Percentiles rank a stretch among this genome's conserved stretches.
Evolutionary conservation across 64 coral and sea anemone species (phyloP).

Genomic region (Stylophora pistillata): DNA sequence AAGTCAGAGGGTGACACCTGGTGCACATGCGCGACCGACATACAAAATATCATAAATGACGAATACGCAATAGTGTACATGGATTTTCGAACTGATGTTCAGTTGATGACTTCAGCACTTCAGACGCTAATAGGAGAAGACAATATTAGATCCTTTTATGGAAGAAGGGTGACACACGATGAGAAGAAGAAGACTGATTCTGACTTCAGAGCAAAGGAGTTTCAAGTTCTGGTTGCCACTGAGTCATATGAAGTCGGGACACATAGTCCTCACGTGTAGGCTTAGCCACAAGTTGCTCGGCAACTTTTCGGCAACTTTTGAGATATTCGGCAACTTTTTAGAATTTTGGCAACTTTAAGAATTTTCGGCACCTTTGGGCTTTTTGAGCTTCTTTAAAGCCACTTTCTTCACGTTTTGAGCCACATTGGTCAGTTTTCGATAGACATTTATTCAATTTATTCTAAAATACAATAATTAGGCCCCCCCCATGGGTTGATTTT

Average conservation of each 20-base stretch:
- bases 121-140: neutral
- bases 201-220: neutral
- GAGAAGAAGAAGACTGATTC: neutral
- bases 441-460: too few relatives aligned
- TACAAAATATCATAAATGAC: constrained; percentile 1
- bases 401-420: too few relatives aligned
- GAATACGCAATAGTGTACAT: constrained; percentile 79
- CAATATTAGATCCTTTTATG: constrained; percentile 30
- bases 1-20: neutral
- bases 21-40: neutral
- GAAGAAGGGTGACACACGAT: neutral
- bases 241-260: constrained; percentile 71
- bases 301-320: too few relatives aligned
- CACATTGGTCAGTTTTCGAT: too few relatives aligned
- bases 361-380: too few relatives aligned
- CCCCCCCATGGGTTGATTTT: too few relatives aligned
- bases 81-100: constrained; percentile 69
- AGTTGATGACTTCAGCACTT: constrained; percentile 23
- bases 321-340: too few relatives aligned
- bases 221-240: constrained; percentile 71
- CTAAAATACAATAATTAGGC: too few relatives aligned
- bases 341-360: too few relatives aligned
- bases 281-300: too few relatives aligned
- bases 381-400: too few relatives aligned
- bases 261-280: constrained; percentile 63